These are phyloP conservation scores for Oceanodroma tethys DNA, from an alignment of 2,113 vertebrate genomes.

Conservation along the genomic window DNA sequence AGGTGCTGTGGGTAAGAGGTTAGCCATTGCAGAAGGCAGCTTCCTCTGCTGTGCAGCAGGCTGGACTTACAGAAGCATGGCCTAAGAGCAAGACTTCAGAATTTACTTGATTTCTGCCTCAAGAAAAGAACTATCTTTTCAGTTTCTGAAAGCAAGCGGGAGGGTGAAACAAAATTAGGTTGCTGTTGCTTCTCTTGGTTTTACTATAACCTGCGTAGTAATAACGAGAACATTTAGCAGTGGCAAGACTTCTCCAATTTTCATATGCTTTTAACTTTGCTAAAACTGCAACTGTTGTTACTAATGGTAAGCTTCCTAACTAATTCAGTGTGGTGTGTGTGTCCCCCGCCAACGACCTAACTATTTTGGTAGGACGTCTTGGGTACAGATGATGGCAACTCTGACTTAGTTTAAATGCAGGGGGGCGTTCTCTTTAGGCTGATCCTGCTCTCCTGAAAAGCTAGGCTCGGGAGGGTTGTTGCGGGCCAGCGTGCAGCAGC, in stretches of 20 bases:
- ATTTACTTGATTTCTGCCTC: background rate
- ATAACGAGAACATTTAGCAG: background rate
- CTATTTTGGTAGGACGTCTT: background rate
- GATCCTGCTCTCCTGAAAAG: background rate
- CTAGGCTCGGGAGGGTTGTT: background rate
- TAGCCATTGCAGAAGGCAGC: background rate
- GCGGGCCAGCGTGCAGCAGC: too few relatives aligned
- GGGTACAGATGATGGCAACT: background rate
- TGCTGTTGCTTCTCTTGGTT: background rate
- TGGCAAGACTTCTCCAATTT: background rate
- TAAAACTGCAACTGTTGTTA: background rate
- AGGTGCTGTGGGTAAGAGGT: background rate
- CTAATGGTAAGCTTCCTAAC: background rate
- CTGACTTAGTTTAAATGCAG: background rate
- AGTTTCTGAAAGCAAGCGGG: background rate
- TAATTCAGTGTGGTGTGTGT: fast-evolving
- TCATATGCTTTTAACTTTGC: background rate
- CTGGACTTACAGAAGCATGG: background rate
- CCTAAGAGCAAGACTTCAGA: background rate
- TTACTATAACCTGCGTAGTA: background rate
- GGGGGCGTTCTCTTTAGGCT: background rate
- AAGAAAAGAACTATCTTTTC: background rate
- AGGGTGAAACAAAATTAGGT: background rate
- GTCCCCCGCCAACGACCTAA: background rate
- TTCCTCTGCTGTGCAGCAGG: background rate